Evolutionary conservation across 92 coral and sea anemone genomes (phyloP), one percentile per base, ranked within the genome.

Genomic region (Palythoa caribaeorum): DNA sequence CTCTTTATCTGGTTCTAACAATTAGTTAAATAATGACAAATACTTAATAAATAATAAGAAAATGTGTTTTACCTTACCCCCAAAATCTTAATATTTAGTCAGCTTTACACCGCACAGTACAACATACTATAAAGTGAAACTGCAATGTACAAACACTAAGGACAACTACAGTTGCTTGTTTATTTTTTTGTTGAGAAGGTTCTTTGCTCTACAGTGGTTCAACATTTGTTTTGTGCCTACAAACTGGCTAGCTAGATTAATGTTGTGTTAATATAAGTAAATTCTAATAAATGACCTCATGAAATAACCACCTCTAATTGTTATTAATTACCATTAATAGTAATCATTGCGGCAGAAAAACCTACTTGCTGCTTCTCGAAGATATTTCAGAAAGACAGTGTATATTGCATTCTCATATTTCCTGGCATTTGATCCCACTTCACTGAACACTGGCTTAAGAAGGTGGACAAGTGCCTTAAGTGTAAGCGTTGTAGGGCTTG

Each of bases 361-460:
- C 78, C 1, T 73, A 73, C 78, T 73, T 73, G 78, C 78, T 73
- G 55, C 21, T 40, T 73, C 78, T 15, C 78, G 12, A 1, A 44
- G 54, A 6, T 73, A 73, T 44, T 73, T 73, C 21, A 73, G 28
- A 6, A 73, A 73, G 53, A 73, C 55, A 13, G 78, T 3, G 55
- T 73, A 73, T 1, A 73, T 73, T 17, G 9, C 13, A 44, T 73
- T 73, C 55, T 73, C 78, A 73, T 2, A 73, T 39, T 39, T 39
- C 78, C 78, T 73, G 78, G 78, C 53, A 44, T 73, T 73, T 39
- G 78, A 73, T 5, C 78, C 78, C 12, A 73, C 78, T 44, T 73
- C 78, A 73, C 78, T 73, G 35, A 73, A 73, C 19, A 39, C 54
- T 73, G 78, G 78, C 78, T 73, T 73, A 5, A 44, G 54, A 39